phyloP scores from a whole-genome alignment of 1,140 invertebrate species.

The Zaprionus ghesquierei region DNA sequence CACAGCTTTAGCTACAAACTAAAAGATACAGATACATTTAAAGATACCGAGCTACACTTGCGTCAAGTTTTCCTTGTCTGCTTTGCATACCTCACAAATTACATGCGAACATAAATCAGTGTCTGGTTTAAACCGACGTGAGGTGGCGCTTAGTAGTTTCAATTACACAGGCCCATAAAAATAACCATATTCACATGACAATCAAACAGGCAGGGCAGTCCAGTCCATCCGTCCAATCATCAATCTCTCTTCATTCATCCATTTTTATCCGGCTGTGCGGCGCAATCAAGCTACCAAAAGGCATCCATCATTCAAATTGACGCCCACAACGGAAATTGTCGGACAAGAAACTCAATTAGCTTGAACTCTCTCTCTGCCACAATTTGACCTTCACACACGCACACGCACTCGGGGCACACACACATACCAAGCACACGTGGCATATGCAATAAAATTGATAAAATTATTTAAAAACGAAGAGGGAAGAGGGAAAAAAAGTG shows the following conservation, averaged over 20 bases:
- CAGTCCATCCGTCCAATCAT: not conserved
- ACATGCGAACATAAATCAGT: constrained; percentile 17
- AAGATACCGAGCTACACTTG: not conserved
- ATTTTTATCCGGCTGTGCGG: not conserved
- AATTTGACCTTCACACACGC: constrained; percentile 13
- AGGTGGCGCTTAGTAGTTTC: constrained; percentile 56
- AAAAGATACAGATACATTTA: not conserved
- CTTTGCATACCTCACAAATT: not conserved
- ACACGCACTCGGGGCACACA: not conserved
- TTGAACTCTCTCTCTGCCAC: not conserved
- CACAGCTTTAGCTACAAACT: not conserved
- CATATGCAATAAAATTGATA: constrained; percentile 14
- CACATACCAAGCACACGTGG: constrained; percentile 1
- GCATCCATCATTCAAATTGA: constrained; percentile 31
- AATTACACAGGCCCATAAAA: constrained; percentile 32
- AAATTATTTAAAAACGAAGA: constrained; percentile 15
- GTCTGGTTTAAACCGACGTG: constrained; percentile 31
- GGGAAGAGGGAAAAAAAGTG: not conserved
- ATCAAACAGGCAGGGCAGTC: not conserved
- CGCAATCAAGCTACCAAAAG: not conserved
- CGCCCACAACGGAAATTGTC: constrained; percentile 30
- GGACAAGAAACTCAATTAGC: constrained; percentile 33
- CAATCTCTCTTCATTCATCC: not conserved
- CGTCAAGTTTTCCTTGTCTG: not conserved
- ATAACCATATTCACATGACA: not conserved